Evolutionary conservation across 2,888 invertebrate species (phyloP).

Genomic region (Drosophila merina): DNA sequence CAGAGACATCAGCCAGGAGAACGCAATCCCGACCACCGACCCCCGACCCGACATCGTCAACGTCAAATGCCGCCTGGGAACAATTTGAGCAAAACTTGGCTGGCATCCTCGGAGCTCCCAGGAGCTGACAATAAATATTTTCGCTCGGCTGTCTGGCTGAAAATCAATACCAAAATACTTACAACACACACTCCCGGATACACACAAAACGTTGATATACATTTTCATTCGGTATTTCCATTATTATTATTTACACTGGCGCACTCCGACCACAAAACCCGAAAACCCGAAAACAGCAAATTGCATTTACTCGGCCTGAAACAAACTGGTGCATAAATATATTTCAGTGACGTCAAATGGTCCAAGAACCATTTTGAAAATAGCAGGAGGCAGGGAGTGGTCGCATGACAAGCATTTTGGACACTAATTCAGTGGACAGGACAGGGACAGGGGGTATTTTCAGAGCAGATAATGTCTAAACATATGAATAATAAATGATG

Average conservation of each 20-base stretch:
- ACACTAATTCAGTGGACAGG: not conserved
- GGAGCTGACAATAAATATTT: slow-evolving; percentile 53
- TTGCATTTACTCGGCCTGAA: slow-evolving; percentile 29
- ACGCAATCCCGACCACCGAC: not conserved
- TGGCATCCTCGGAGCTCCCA: slow-evolving; percentile 22
- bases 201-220: slow-evolving; percentile 25
- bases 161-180: slow-evolving; percentile 46
- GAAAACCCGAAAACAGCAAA: slow-evolving; percentile 18
- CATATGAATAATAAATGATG: slow-evolving; percentile 20
- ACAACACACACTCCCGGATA: slow-evolving; percentile 18
- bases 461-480: slow-evolving; percentile 7
- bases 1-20: not conserved
- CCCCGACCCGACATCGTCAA: slow-evolving; percentile 11
- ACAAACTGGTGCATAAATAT: slow-evolving; percentile 29
- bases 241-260: slow-evolving; percentile 18
- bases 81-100: slow-evolving; percentile 38
- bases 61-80: slow-evolving; percentile 34
- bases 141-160: slow-evolving; percentile 32
- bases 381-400: not conserved
- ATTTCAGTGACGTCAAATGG: slow-evolving; percentile 18
- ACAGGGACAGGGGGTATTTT: not conserved
- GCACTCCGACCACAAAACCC: slow-evolving; percentile 17
- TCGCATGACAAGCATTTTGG: slow-evolving; percentile 3
- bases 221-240: slow-evolving; percentile 25
- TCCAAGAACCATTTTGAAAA: slow-evolving; percentile 15